A percentile compares a stretch with the other conserved stretches of the same genome.
These are phyloP conservation scores for Stenichneumon culpator DNA, from an alignment of 2,888 invertebrate genomes.

Conservation along the genomic window DNA sequence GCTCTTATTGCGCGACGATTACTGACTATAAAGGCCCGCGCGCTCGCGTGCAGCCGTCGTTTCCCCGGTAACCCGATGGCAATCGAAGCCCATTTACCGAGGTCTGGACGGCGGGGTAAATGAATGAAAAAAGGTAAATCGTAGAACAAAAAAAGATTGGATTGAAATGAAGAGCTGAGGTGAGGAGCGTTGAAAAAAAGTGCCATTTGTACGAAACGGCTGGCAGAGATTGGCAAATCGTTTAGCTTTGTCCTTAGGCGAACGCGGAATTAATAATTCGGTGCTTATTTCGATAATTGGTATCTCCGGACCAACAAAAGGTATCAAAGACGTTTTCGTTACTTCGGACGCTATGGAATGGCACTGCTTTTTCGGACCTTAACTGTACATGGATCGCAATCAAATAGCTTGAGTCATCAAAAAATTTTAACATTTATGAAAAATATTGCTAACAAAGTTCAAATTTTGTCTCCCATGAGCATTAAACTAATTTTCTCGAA, in stretches of 20 bases:
- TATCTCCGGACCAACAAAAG: neutral
- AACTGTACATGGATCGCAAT: no score
- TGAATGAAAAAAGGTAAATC: conserved; percentile 40
- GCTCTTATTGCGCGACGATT: conserved; percentile 69
- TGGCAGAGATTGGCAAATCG: neutral
- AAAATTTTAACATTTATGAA: no score
- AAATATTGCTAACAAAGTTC: neutral
- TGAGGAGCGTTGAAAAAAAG: conserved; percentile 11
- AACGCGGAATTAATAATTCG: neutral
- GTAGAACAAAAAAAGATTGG: conserved; percentile 40
- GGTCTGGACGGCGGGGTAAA: conserved; percentile 58
- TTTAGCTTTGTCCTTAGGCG: neutral
- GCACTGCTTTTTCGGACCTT: neutral
- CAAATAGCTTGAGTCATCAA: no score
- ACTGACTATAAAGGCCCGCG: conserved; percentile 63
- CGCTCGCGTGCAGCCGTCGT: conserved; percentile 46
- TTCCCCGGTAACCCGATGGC: conserved; percentile 72
- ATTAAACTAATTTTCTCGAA: neutral
- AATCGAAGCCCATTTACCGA: conserved; percentile 78
- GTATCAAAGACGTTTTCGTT: neutral
- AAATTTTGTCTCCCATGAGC: neutral
- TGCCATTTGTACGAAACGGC: neutral
- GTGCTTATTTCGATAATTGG: neutral
- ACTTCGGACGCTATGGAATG: neutral
- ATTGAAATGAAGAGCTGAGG: conserved; percentile 4